Evolutionary conservation across 2,797 vertebrate genomes (phyloP).

Genomic region (Cossypha niveicapilla): DNA sequence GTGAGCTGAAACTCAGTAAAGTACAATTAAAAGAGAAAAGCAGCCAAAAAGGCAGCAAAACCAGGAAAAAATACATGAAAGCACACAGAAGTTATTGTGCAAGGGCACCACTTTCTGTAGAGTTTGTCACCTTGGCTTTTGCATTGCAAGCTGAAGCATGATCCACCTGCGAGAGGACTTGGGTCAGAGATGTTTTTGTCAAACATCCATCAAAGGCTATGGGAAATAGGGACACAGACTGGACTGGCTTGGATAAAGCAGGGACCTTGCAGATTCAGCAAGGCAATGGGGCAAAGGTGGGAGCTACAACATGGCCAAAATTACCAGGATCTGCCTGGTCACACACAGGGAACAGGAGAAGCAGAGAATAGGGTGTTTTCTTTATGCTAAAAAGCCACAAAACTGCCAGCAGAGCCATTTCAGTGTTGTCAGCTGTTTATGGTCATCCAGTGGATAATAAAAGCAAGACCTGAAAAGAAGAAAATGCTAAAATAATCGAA

Average conservation of each 20-base stretch:
- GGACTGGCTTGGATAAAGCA: background rate
- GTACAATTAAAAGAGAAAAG: background rate
- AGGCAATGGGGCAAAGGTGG: background rate
- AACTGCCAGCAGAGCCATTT: background rate
- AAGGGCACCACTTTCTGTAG: background rate
- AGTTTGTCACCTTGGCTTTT: background rate
- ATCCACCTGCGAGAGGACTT: background rate
- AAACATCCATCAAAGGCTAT: constrained; percentile 3
- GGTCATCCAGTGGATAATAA: background rate
- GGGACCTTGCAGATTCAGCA: background rate
- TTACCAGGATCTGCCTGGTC: background rate
- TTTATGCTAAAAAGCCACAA: background rate
- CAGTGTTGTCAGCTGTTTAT: background rate
- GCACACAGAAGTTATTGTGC: background rate
- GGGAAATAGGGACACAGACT: background rate
- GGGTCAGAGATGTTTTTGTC: background rate
- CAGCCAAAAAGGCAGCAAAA: background rate
- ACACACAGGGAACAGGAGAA: background rate
- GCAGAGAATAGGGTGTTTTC: background rate
- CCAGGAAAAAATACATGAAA: background rate
- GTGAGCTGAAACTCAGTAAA: background rate
- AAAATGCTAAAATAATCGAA: background rate
- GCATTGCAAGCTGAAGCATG: background rate
- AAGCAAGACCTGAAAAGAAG: background rate
- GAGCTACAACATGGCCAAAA: background rate